Evolutionary conservation across 2,888 invertebrate species (phyloP).

Genomic region (Lycaena phlaeas): DNA sequence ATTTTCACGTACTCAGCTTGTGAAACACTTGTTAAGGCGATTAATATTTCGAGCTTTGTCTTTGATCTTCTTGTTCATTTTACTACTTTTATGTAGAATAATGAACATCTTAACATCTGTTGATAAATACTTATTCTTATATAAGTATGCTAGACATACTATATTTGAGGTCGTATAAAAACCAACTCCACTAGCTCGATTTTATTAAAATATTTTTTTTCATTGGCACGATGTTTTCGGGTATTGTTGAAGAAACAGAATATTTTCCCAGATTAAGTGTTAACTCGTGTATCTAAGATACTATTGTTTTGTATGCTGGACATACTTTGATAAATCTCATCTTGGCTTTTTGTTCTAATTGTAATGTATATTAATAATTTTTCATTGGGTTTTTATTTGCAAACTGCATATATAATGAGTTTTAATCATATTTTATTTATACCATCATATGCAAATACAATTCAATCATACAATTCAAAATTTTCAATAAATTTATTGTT

Average conservation of each 20-base stretch:
- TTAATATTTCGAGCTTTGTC: background rate
- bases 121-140: conserved; percentile 28
- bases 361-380: conserved; percentile 30
- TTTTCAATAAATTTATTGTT: conserved; percentile 50
- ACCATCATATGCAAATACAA: conserved; percentile 29
- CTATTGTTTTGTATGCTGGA: background rate
- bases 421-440: conserved; percentile 15
- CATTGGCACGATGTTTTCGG: too few relatives aligned
- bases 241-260: too few relatives aligned
- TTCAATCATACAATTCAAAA: conserved; percentile 41
- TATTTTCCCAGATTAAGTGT: too few relatives aligned
- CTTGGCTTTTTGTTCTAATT: conserved; percentile 12
- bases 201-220: background rate
- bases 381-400: conserved; percentile 50
- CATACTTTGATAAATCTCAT: conserved; percentile 5
- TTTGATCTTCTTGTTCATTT: conserved; percentile 26
- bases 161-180: conserved; percentile 27
- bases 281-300: background rate
- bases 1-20: too few relatives aligned
- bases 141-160: conserved; percentile 51
- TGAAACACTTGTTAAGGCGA: too few relatives aligned
- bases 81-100: conserved; percentile 41
- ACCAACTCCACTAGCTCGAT: background rate
- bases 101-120: conserved; percentile 26
- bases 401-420: conserved; percentile 8